Conservation (phyloP, 2,113 vertebrate species). For the Brachyhypopomus occidentalis region DNA sequence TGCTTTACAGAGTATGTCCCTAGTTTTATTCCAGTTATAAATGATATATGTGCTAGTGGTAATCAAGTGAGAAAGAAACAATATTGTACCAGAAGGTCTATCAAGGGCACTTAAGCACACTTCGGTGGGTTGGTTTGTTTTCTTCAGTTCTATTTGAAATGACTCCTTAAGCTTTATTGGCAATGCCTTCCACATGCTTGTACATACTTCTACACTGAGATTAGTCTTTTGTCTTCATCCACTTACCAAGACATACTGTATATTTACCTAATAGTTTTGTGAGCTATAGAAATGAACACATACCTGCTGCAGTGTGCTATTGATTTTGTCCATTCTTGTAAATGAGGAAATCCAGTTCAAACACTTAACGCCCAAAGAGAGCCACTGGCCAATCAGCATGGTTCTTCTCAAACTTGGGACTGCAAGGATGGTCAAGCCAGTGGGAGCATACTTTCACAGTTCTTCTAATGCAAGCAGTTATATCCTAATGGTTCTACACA, state of each 20-base stretch:
- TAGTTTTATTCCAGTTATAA: slow-evolving; percentile 41
- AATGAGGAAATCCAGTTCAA: slow-evolving; percentile 38
- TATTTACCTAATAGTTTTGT: slow-evolving; percentile 52
- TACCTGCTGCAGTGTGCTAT: slow-evolving; percentile 27
- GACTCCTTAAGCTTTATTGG: slow-evolving; percentile 32
- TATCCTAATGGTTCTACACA: slow-evolving; percentile 30
- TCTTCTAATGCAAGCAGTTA: slow-evolving; percentile 20
- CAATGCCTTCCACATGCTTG: slow-evolving; percentile 27
- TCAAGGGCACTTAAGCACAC: slow-evolving; percentile 48
- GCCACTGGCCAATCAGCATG: not conserved
- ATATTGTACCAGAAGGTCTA: slow-evolving; percentile 8
- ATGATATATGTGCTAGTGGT: slow-evolving; percentile 43
- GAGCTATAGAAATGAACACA: slow-evolving; percentile 48
- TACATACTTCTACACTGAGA: slow-evolving; percentile 39
- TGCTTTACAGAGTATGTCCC: slow-evolving; percentile 50
- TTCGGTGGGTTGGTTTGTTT: not conserved
- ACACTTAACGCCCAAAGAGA: slow-evolving; percentile 18
- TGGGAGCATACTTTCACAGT: slow-evolving; percentile 11
- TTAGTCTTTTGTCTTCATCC: slow-evolving; percentile 16
- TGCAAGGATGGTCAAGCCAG: not conserved
- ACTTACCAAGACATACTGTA: slow-evolving; percentile 12
- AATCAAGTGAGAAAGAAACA: not conserved
- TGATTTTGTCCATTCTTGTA: slow-evolving; percentile 34
- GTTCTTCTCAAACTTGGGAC: not conserved
- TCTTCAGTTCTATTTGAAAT: slow-evolving; percentile 4